Evolutionary conservation across 53 echinoderm and acorn worm species (phyloP).

Genomic region (Luidia sarsii): DNA sequence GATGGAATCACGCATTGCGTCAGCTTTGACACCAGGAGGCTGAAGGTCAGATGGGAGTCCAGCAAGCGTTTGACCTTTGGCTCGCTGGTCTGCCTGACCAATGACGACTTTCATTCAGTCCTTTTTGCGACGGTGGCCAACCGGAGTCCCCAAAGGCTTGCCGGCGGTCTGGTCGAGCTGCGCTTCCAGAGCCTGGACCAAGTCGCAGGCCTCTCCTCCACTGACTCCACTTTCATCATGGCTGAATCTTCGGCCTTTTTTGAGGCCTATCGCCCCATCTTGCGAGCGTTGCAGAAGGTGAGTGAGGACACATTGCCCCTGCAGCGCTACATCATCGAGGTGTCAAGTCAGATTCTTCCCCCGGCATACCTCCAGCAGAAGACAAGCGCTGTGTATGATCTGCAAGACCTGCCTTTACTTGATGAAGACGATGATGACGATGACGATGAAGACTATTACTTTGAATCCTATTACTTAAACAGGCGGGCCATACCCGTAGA

Average conservation of each 20-base stretch:
- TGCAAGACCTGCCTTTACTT: constrained; percentile 21
- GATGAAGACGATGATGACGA: background rate
- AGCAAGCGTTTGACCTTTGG: constrained; percentile 82
- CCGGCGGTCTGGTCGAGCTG: constrained; percentile 81
- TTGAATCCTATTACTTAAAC: too few species aligned
- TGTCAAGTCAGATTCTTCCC: constrained; percentile 2
- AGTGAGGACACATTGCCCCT: constrained; percentile 63
- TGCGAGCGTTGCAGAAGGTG: constrained; percentile 67
- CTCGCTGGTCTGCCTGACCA: constrained; percentile 83
- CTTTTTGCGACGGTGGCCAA: constrained; percentile 91
- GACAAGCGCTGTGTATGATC: constrained; percentile 44
- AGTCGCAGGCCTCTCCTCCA: too few species aligned
- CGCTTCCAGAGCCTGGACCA: constrained; percentile 65
- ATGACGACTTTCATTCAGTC: constrained; percentile 80
- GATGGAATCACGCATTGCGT: constrained; percentile 79
- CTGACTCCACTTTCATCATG: constrained; percentile 76
- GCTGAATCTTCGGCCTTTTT: constrained; percentile 91
- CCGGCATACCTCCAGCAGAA: constrained; percentile 66
- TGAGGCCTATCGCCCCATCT: constrained; percentile 90
- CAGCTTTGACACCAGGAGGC: constrained; percentile 73
- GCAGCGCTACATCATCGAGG: constrained; percentile 66
- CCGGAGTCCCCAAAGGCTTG: constrained; percentile 70
- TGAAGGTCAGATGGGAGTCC: constrained; percentile 80
- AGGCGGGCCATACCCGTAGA: too few species aligned
- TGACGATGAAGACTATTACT: too few species aligned